A percentile compares a stretch with the other conserved stretches of the same genome.
phyloP scores from a whole-genome alignment of 2,797 vertebrate species.

The Poecile montanus region DNA sequence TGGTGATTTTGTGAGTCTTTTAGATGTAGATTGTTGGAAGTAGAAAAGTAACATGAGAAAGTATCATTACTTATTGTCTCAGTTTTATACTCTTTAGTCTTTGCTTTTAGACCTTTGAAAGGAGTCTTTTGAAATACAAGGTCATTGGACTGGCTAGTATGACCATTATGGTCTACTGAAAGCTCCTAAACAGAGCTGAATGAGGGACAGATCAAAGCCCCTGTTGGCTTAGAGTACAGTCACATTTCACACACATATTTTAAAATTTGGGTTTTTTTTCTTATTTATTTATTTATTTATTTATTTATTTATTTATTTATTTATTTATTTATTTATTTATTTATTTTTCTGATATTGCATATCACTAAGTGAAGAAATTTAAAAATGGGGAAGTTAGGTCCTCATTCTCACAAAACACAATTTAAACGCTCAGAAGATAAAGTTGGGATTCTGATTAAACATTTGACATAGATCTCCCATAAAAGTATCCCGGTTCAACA shows the following conservation, averaged over 20 bases:
- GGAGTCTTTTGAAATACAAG: neutral
- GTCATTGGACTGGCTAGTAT: neutral
- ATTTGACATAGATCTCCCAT: neutral
- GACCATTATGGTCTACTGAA: neutral
- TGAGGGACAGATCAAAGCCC: neutral
- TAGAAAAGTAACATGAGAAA: neutral
- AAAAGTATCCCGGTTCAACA: neutral
- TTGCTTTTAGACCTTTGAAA: neutral
- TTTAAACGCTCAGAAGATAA: neutral
- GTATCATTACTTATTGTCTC: neutral
- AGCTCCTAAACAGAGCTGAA: neutral
- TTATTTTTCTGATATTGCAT: neutral
- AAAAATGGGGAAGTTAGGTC: neutral
- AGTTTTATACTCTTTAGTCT: neutral
- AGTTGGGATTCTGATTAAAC: neutral
- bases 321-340: neutral
- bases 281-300: neutral
- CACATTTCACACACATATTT: neutral
- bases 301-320: no score
- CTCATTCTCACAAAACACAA: neutral
- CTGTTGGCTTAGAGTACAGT: neutral
- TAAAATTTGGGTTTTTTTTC: accelerated
- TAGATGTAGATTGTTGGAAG: neutral
- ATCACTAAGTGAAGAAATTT: neutral
- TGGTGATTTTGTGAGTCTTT: neutral